phyloP scores from a whole-genome alignment of 2,888 invertebrate species.

The Melanotus villosus region DNA sequence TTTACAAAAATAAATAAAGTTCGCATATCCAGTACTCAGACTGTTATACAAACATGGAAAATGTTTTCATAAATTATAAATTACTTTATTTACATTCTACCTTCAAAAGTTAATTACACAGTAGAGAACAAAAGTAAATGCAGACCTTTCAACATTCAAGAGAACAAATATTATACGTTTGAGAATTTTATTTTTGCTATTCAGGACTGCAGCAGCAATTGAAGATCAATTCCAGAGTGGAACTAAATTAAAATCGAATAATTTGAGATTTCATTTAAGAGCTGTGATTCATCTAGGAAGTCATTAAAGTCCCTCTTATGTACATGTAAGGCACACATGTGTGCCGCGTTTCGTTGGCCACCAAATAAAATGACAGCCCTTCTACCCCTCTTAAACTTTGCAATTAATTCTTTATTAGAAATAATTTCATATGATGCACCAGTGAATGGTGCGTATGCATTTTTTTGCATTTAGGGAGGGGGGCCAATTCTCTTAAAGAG shows the following conservation, averaged over 20 bases:
- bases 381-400: slow-evolving; percentile 45
- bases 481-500: no score
- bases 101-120: no score
- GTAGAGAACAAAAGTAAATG: no score
- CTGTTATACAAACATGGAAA: no score
- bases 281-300: slow-evolving; percentile 47
- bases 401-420: slow-evolving; percentile 55
- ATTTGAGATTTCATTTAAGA: slow-evolving; percentile 43
- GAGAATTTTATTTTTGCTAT: no score
- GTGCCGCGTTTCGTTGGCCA: slow-evolving; percentile 37
- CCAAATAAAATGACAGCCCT: slow-evolving; percentile 35
- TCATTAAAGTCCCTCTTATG: slow-evolving; percentile 49
- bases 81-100: no score
- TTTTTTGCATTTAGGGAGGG: neutral
- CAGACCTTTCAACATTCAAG: no score
- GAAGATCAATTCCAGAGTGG: neutral
- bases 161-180: no score
- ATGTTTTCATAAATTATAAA: no score
- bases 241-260: slow-evolving; percentile 39
- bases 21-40: no score
- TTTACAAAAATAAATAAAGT: no score
- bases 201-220: neutral
- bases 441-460: slow-evolving; percentile 1
- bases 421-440: slow-evolving; percentile 36
- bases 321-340: slow-evolving; percentile 47